Base-by-base conservation (phyloP, 2,888 invertebrate species). In the Entomobrya multifasciata region DNA sequence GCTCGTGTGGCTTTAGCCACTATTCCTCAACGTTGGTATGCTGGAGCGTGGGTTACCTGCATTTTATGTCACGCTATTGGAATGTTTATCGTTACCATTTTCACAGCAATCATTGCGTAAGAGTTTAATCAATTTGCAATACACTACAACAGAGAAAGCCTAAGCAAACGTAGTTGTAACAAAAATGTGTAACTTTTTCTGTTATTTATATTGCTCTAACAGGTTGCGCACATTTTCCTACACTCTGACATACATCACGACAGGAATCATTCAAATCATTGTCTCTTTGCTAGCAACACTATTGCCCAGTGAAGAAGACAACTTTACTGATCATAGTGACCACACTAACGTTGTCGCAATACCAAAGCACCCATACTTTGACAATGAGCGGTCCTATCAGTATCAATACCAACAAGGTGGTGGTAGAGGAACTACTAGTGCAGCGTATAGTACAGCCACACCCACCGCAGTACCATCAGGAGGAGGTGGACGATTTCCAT, bases 211-310 rank as follows among this genome's bases (percentile, higher is more conserved):
- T 67, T 67, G 13, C 20, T 72, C 15, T 17, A 72, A 20, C 25
- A 27, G 49, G 49, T 17, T 13, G 13, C 44, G 74, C 30, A 82
- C 77, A 0, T 52, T 85, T 20, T 86, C 86, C 10, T 88, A 79
- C 49, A 84, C 65, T 15, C 74, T 88, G 0, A 87, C 83, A 17
- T 89, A 88, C 22, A 77, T 87, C 13, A 65, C 86, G 0, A 55
- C 85, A 10, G 90, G 89, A 15, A 57, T 90, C 10, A 65, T 84
- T 13, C 89, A 89, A 83, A 87, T 90, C 1, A 76, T 90, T 65
- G 89, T 84, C 13, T 87, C 83, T 1, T 49, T 90, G 20, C 27
- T 90, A 4, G 88, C 87, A 1, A 81, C 83, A 57, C 67, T 90
- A 5, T 72, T 90, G 0, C 90, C 90, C 0, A 88, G 89, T 55